phyloP scores from a whole-genome alignment of 2,113 vertebrate genomes.

The Entomyzon cyanotis region DNA sequence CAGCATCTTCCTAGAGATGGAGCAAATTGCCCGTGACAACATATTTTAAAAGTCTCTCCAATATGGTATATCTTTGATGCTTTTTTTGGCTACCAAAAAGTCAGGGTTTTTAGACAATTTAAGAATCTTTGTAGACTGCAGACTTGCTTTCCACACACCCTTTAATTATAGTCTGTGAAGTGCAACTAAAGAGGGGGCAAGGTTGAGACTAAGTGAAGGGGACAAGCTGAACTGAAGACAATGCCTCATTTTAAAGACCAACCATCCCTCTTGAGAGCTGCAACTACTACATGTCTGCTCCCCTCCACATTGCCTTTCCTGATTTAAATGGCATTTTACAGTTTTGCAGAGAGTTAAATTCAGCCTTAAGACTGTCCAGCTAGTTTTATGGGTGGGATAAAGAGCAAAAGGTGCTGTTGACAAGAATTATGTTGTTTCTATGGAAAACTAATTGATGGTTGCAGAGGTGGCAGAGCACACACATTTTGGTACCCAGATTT shows the following conservation, averaged over 20 bases:
- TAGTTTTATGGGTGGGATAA: background rate
- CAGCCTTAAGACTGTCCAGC: background rate
- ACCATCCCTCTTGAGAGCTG: background rate
- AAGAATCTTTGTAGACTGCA: background rate
- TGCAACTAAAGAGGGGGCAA: background rate
- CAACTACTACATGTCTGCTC: background rate
- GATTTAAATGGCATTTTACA: background rate
- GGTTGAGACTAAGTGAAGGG: background rate
- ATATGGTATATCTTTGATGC: background rate
- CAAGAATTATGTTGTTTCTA: background rate
- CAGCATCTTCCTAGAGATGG: background rate
- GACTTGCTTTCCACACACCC: background rate
- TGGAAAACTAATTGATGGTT: background rate
- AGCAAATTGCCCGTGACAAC: background rate
- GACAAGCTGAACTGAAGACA: constrained; percentile 18
- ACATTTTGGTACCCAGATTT: background rate
- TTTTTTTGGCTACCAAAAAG: background rate
- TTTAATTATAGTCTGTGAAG: background rate
- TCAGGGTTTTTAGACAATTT: background rate
- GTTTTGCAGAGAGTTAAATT: background rate
- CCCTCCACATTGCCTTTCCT: background rate
- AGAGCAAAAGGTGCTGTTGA: background rate
- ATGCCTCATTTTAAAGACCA: background rate
- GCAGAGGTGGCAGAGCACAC: background rate
- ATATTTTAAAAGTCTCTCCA: background rate